Base-by-base conservation (phyloP, 2,113 vertebrate species). In the Brachypteracias leptosomus region DNA sequence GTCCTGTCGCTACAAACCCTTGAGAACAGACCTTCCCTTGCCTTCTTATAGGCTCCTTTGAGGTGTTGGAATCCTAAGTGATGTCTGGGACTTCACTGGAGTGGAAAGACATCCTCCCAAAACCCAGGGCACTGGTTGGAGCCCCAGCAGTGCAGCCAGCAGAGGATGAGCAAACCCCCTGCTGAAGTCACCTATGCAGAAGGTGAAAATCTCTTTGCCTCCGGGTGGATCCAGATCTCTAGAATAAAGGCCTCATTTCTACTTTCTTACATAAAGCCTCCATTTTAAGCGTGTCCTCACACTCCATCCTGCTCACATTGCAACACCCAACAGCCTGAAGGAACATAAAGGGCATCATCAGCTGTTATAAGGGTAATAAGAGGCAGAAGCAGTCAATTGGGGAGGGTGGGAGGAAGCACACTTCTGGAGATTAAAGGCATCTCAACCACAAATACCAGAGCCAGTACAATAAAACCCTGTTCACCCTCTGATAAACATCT, bases 401-500 rank as follows among this genome's bases (percentile, higher is more conserved):
- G 21, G 29, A 95, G 84, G 74, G 66, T 7, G 6, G 55, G 66
- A 96, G 44, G 79, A 96, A 81, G 73, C 62, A 88, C 67, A 33
- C 80, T 89, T 78, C 82, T 55, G 46, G 62, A 95, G 92, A 93
- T 93, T 95, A 93, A 89, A 96, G 96, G 83, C 93, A 89, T 17
- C 83, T 5, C 93, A 91, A 91, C 86, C 85, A 94, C 87, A 93
- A 95, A 97, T 71, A 85, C 61, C 59, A 63, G 81, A 95, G 71
- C 77, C 81, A 68, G 82, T 90, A 89, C 77, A 93, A 87, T 95
- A 95, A 97, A 96, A 78, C 66, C 68, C 85, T 94, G 89, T 90
- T 90, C 90, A 91, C 92, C 73, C 70, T 90, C 81, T 86, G 95
- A 96, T 94, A 94, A 97, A 94, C 94, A 97, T 95, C 89, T 97